A percentile compares a stretch with the other conserved stretches of the same genome.
Evolutionary conservation across 2,888 invertebrate species (phyloP).

Genomic region (Automeris io): DNA sequence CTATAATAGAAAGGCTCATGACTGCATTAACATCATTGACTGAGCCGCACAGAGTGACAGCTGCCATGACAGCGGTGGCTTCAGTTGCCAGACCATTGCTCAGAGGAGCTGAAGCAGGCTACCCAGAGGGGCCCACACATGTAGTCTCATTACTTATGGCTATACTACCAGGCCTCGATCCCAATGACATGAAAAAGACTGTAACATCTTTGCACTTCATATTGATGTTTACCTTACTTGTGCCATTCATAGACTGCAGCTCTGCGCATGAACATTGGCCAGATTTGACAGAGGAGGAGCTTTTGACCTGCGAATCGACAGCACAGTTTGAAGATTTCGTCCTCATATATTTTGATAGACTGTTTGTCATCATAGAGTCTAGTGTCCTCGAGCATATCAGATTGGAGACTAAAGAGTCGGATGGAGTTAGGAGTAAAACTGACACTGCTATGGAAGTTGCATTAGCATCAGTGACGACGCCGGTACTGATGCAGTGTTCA

Average conservation of each 20-base stretch:
- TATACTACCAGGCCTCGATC: constrained; percentile 91
- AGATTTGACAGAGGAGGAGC: constrained; percentile 87
- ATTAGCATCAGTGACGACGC: constrained; percentile 80
- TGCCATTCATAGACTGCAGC: constrained; percentile 92
- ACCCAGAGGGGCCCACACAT: constrained; percentile 87
- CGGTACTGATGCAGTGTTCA: constrained; percentile 85
- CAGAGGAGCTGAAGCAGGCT: constrained; percentile 70
- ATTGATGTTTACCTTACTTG: constrained; percentile 84
- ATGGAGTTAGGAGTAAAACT: constrained; percentile 79
- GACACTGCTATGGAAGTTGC: constrained; percentile 85
- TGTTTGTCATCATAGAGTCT: constrained; percentile 83
- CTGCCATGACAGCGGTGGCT: constrained; percentile 83
- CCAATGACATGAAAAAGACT: constrained; percentile 89
- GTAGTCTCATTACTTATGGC: constrained; percentile 88
- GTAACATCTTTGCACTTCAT: constrained; percentile 87
- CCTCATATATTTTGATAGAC: constrained; percentile 87
- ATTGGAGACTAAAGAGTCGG: constrained; percentile 78
- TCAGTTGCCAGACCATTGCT: constrained; percentile 82
- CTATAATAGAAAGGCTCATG: constrained; percentile 87
- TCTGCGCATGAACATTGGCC: constrained; percentile 80
- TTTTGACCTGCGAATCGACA: constrained; percentile 85
- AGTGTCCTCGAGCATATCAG: constrained; percentile 82
- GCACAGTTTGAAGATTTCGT: constrained; percentile 94
- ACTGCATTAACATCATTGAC: constrained; percentile 89
- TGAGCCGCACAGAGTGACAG: constrained; percentile 90